A percentile compares a stretch with the other conserved stretches of the same genome.
Evolutionary conservation across 23 tunicate genomes (phyloP).

Genomic region (Ciona savignyi): DNA sequence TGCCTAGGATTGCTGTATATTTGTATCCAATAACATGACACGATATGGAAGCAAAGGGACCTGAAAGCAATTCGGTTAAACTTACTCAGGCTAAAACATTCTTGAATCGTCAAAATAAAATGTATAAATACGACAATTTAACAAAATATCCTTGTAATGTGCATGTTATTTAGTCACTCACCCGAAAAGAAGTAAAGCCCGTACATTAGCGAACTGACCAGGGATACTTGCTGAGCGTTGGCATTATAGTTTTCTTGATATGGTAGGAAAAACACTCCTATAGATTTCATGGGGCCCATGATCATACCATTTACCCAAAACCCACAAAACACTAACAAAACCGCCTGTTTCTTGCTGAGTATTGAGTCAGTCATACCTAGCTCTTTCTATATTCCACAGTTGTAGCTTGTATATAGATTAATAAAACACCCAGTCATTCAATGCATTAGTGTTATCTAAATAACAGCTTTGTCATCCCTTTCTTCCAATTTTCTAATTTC

Average conservation of each 20-base stretch:
- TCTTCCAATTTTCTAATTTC: too few species aligned
- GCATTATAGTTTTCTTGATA: neutral
- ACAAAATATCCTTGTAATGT: too few species aligned
- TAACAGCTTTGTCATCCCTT: too few species aligned
- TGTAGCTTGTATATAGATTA: too few species aligned
- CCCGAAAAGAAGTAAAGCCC: neutral
- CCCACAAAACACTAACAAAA: neutral
- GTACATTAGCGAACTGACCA: neutral
- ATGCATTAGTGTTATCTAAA: too few species aligned
- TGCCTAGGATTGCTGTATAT: slow-evolving; percentile 18
- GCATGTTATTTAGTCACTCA: neutral
- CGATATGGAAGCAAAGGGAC: slow-evolving; percentile 27
- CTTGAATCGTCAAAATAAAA: too few species aligned
- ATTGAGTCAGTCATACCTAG: neutral
- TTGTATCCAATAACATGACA: slow-evolving; percentile 37
- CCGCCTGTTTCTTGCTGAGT: neutral
- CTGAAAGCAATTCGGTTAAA: too few species aligned
- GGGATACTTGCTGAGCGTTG: neutral
- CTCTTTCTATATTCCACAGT: too few species aligned
- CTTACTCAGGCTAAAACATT: too few species aligned
- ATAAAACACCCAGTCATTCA: too few species aligned
- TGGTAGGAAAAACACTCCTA: neutral
- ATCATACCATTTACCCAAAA: neutral
- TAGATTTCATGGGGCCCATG: neutral
- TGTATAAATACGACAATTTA: too few species aligned